Base-by-base conservation (phyloP, 2,797 vertebrate species). In the Cirrhinus molitorella region DNA sequence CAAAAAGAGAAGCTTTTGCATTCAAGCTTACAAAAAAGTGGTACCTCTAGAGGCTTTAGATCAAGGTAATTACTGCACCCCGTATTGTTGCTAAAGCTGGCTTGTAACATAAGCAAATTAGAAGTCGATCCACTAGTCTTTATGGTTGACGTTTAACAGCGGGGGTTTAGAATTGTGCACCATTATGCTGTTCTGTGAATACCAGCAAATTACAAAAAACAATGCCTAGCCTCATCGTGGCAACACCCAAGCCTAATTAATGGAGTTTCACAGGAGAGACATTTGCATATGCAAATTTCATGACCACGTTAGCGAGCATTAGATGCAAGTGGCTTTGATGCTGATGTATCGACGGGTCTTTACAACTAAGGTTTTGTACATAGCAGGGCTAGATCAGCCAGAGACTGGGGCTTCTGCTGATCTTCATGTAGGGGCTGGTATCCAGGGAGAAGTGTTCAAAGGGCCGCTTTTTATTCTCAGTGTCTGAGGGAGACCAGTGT, bases 281-380 rank as follows among this genome's bases (percentile, higher is more conserved):
- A 89, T 92, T 90, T 90, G 83, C 86, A 88, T 88, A 83, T 87
- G 85, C 57, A 88, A 73, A 88, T 83, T 61, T 16, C 45, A 57
- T 74, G 28, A 65, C 70, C 77, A 43, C 45, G 70, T 45, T 51
- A 65, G 21, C 45, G 66, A 57, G 47, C 51, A 68, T 49, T 45
- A 19, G 13, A 68, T 31, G 37, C 4, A 11, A 57, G 34, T 12
- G 0, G 40, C 79, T 81, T 80, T 81, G 68, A 81, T 81, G 55
- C 57, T 72, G 67, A 34, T 81, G 13, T 63, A 71, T 61, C 8
- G 68, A 71, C 7, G 40, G 23, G 9, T 63, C 10, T 68, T 67
- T 55, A 79, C 63, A 67, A 55, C n/a, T 21, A 68, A 67, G 19
- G 40, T 63, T 63, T 63, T 77, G 57, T 63, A 77, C 74, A 55